Evolutionary conservation across 2,797 vertebrate species (phyloP).

Genomic region (Avahi laniger): DNA sequence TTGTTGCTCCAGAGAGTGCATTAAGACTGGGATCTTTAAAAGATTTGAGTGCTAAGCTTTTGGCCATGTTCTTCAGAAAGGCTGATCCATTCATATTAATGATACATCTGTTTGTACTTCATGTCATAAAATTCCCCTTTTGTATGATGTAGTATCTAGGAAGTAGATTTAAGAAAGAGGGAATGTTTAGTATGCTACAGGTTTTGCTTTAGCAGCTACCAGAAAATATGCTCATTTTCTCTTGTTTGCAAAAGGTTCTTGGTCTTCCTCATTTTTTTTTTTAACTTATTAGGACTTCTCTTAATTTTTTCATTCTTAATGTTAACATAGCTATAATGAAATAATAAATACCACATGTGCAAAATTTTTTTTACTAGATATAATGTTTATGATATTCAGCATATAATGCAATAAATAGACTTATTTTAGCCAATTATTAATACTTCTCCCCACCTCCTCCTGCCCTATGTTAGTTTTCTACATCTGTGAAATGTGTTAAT

Average conservation of each 20-base stretch:
- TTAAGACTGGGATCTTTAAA: conserved; percentile 51
- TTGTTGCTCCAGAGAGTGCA: conserved; percentile 51
- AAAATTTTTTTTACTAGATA: background rate
- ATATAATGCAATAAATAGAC: background rate
- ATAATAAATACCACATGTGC: background rate
- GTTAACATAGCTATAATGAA: background rate
- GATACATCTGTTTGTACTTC: conserved; percentile 57
- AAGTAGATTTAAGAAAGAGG: conserved; percentile 26
- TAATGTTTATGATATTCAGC: background rate
- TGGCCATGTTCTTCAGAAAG: conserved; percentile 57
- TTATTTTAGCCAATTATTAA: background rate
- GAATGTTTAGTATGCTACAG: conserved; percentile 28
- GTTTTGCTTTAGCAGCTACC: background rate
- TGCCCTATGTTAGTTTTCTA: background rate
- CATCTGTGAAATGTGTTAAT: background rate
- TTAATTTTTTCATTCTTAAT: background rate
- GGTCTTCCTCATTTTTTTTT: background rate
- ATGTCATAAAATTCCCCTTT: background rate
- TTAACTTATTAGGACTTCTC: background rate
- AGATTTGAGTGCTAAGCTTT: conserved; percentile 46
- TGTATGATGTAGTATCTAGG: background rate
- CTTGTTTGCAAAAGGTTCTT: background rate
- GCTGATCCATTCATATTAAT: conserved; percentile 59
- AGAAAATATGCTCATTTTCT: background rate
- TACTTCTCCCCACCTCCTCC: background rate